Percentiles rank a stretch among this genome's conserved stretches.
phyloP scores from a whole-genome alignment of 2,888 invertebrate species.

The Oscheius sp. region DNA sequence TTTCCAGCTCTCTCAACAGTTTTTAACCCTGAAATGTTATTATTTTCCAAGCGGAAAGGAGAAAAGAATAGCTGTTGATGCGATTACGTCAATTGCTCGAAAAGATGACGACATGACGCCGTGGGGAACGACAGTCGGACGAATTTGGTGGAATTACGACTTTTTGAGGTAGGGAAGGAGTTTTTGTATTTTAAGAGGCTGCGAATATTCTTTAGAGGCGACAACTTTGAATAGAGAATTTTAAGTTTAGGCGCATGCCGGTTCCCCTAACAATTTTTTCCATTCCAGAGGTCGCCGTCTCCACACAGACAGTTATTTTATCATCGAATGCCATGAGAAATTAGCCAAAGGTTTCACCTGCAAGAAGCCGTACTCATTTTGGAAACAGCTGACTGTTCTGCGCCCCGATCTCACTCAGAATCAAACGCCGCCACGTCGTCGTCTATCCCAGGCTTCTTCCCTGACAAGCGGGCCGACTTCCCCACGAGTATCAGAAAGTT shows the following conservation, averaged over 20 bases:
- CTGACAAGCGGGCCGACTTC: too few species aligned
- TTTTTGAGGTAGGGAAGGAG: slow-evolving; percentile 12
- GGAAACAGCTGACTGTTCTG: slow-evolving; percentile 1
- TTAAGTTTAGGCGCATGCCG: neutral
- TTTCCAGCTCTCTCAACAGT: slow-evolving; percentile 14
- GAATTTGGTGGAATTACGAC: slow-evolving; percentile 32
- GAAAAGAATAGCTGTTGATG: slow-evolving; percentile 9
- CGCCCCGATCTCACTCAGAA: neutral
- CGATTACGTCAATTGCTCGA: slow-evolving; percentile 1
- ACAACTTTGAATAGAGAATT: neutral
- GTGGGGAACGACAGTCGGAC: slow-evolving; percentile 26
- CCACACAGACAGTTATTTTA: slow-evolving; percentile 6
- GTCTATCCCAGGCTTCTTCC: neutral
- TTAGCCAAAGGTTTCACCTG: slow-evolving; percentile 28
- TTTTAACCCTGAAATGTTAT: slow-evolving; percentile 27
- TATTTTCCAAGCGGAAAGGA: slow-evolving; percentile 36
- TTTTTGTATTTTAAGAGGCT: neutral
- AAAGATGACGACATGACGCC: neutral
- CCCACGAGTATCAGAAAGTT: neutral
- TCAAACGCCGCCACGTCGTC: neutral
- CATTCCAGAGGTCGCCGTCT: slow-evolving; percentile 25
- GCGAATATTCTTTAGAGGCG: neutral
- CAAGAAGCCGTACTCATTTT: slow-evolving; percentile 15
- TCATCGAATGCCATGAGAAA: slow-evolving; percentile 14
- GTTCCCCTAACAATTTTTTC: neutral